phyloP scores from a whole-genome alignment of 1,140 invertebrate genomes.

The Thalassaphorura encarpata region DNA sequence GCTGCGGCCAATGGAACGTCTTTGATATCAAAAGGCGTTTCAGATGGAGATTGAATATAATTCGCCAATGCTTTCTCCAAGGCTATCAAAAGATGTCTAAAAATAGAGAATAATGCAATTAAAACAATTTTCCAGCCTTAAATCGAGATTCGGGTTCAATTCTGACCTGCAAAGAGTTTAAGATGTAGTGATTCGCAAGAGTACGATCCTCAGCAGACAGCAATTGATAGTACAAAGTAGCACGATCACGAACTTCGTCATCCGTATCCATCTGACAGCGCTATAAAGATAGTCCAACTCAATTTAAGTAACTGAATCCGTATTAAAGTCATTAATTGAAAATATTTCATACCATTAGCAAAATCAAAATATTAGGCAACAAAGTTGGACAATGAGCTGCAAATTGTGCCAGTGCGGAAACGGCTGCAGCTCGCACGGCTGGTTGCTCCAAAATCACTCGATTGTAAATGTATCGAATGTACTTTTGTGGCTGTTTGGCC shows the following conservation, averaged over 20 bases:
- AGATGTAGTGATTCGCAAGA: constrained; percentile 73
- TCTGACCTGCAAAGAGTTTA: constrained; percentile 55
- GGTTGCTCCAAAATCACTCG: constrained; percentile 94
- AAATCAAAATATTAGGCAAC: constrained; percentile 68
- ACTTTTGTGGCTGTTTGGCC: constrained; percentile 84
- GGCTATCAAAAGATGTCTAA: constrained; percentile 67
- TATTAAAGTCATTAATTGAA: constrained; percentile 44
- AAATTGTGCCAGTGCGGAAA: constrained; percentile 94
- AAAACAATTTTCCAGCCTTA: neutral
- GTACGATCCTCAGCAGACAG: constrained; percentile 52
- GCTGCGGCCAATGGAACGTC: constrained; percentile 65
- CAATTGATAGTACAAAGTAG: constrained; percentile 90
- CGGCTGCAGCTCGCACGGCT: constrained; percentile 87
- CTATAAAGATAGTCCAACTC: neutral
- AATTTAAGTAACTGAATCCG: constrained; percentile 1
- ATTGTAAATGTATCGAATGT: constrained; percentile 99
- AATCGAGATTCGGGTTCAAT: neutral
- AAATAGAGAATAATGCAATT: constrained; percentile 35
- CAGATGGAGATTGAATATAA: constrained; percentile 63
- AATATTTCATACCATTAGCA: constrained; percentile 39
- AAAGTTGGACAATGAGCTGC: constrained; percentile 89
- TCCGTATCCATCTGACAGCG: constrained; percentile 92
- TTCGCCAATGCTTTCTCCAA: constrained; percentile 75
- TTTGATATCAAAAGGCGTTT: constrained; percentile 77
- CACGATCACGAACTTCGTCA: constrained; percentile 95